Evolutionary conservation across 2,113 vertebrate genomes (phyloP), one percentile per base, ranked within the genome.

Genomic region (Leptodactylus fuscus): DNA sequence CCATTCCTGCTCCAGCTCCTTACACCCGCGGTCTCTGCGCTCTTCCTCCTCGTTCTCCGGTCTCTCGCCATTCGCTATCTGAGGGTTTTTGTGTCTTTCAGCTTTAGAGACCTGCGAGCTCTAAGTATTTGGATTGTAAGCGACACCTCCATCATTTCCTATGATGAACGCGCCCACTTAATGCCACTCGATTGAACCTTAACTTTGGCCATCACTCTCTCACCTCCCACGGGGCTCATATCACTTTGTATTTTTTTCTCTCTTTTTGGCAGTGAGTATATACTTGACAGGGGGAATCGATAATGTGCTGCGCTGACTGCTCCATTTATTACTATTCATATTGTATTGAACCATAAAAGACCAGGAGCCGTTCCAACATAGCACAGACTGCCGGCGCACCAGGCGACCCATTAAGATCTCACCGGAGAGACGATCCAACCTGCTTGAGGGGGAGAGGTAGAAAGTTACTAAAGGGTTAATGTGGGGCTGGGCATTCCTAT

Each of bases 271-370:
- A 82, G 62, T 36, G 12, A 16, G 65, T 70, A 82, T 41, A 82
- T 53, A 70, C 67, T 27, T 70, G 81, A 70, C 62, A 24, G n/a
- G 4, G 8, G 27, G 38, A 70, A 82, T 82, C 81, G 49, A 82
- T 44, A n/a, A 70, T 65, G 81, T 51, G 62, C 8, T 51, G 36
- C 62, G 27, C 62, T 32, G 65, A 82, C 27, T 11, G 29, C 44
- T 34, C 16, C 32, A 82, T 70, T 70, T 82, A 70, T 69, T 70
- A 70, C 46, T n/a, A 46, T 82, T 70, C 81, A 82, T 70, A n/a
- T 18, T 53, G 69, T 51, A 82, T 53, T 70, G 65, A 69, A 36
- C 62, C 18, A 20, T 18, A 34, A 67, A 3, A 29, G 29, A 51
- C 16, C 41, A n/a, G 20, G 20, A 82, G 44, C 32, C 15, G 5